Conservation (phyloP, 1,140 invertebrate species). For the Mylabris phalerata region DNA sequence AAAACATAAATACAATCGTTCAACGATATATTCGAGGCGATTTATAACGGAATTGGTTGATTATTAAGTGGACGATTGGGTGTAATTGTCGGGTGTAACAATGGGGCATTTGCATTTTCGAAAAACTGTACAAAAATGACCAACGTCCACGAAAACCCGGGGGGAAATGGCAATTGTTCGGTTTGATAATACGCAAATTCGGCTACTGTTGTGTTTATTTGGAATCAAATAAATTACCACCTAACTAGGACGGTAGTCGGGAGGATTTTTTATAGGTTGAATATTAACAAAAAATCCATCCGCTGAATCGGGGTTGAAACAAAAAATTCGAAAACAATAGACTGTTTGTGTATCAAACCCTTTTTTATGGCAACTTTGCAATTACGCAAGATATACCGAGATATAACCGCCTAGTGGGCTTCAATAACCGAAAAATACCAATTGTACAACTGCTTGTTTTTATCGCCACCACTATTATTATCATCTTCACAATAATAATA, state of each 20-base stretch:
- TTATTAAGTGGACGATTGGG: too few relatives aligned
- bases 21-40: neutral
- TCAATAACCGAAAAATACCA: constrained; percentile 14
- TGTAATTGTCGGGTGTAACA: neutral
- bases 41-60: too few relatives aligned
- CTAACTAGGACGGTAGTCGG: too few relatives aligned
- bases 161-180: too few relatives aligned
- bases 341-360: constrained; percentile 10
- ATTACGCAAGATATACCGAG: constrained; percentile 14
- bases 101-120: constrained; percentile 5
- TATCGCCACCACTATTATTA: neutral
- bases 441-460: constrained; percentile 1
- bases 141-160: neutral
- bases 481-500: too few relatives aligned
- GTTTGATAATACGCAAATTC: too few relatives aligned
- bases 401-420: constrained; percentile 12
- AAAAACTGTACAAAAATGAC: constrained; percentile 12
- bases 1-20: constrained; percentile 13
- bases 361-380: constrained; percentile 7
- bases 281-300: constrained; percentile 3
- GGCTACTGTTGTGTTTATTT: too few relatives aligned
- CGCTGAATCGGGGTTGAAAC: neutral
- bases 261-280: neutral
- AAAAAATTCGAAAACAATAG: constrained; percentile 2
- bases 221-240: constrained; percentile 6